Evolutionary conservation across 2,113 vertebrate species (phyloP).

Genomic region (Neodontobutis hainanensis): DNA sequence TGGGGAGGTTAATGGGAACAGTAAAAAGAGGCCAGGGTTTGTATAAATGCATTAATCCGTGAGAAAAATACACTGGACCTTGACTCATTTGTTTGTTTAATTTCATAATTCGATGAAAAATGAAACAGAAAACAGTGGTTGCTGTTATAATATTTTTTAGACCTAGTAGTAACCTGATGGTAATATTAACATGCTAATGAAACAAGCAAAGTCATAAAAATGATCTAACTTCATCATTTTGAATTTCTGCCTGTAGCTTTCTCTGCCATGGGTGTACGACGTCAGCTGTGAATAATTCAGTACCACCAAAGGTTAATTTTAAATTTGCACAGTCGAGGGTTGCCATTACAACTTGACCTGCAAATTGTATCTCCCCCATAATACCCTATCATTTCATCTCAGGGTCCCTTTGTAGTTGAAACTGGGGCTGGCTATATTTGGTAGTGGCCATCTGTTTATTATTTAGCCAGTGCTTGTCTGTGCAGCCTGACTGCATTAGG

Average conservation of each 20-base stretch:
- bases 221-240: slow-evolving; percentile 49
- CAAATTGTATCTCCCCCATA: slow-evolving; percentile 85
- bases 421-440: slow-evolving; percentile 81
- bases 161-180: neutral
- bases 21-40: slow-evolving; percentile 64
- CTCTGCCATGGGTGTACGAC: slow-evolving; percentile 36
- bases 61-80: slow-evolving; percentile 58
- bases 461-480: slow-evolving; percentile 82
- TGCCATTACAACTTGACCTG: slow-evolving; percentile 86
- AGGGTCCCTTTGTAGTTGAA: slow-evolving; percentile 78
- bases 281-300: slow-evolving; percentile 78
- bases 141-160: neutral
- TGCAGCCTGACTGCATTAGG: slow-evolving; percentile 78
- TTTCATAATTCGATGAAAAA: slow-evolving; percentile 72
- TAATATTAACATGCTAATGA: neutral
- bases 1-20: slow-evolving; percentile 62
- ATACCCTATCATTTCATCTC: slow-evolving; percentile 85
- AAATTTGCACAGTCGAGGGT: slow-evolving; percentile 85
- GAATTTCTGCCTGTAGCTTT: slow-evolving; percentile 23
- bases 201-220: slow-evolving; percentile 52
- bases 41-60: slow-evolving; percentile 69
- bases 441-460: slow-evolving; percentile 86
- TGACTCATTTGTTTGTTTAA: slow-evolving; percentile 57
- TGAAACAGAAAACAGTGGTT: slow-evolving; percentile 40
- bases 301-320: slow-evolving; percentile 85